Conservation (phyloP, 2,113 vertebrate species). For the Hassar affinis region DNA sequence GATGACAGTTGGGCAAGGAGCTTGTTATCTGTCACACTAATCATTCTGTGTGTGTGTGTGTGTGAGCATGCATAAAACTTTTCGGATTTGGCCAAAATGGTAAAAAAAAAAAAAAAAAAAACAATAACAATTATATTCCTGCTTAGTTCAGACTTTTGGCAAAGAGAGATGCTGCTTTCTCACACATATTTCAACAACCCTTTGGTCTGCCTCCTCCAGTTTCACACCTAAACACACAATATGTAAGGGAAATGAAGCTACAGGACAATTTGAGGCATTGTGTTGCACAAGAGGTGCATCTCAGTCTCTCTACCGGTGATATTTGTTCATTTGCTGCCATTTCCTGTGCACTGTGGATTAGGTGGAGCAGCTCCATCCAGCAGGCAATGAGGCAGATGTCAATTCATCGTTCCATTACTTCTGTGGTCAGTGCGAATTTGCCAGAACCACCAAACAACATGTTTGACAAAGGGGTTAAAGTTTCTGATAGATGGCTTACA, state of each 20-base stretch:
- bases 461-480: conserved; percentile 69
- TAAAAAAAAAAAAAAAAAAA: conserved; percentile 5
- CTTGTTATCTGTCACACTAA: conserved; percentile 39
- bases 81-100: neutral
- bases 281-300: conserved; percentile 8
- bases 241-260: conserved; percentile 14
- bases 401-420: conserved; percentile 48
- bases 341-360: conserved; percentile 22
- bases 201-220: neutral
- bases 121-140: conserved; percentile 9
- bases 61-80: neutral
- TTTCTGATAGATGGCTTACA: conserved; percentile 58
- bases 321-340: conserved; percentile 29
- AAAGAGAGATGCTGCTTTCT: neutral
- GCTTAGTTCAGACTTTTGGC: conserved; percentile 2
- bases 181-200: neutral
- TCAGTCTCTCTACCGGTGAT: conserved; percentile 1
- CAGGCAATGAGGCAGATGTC: conserved; percentile 8
- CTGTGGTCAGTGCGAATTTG: conserved; percentile 57
- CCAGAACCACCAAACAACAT: conserved; percentile 38
- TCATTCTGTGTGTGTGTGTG: conserved; percentile 22
- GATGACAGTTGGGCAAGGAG: conserved; percentile 44
- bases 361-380: conserved; percentile 21
- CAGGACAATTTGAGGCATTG: neutral
- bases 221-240: conserved; percentile 23